Evolutionary conservation across 2,888 invertebrate species (phyloP).

Genomic region (Machimus rusticus): DNA sequence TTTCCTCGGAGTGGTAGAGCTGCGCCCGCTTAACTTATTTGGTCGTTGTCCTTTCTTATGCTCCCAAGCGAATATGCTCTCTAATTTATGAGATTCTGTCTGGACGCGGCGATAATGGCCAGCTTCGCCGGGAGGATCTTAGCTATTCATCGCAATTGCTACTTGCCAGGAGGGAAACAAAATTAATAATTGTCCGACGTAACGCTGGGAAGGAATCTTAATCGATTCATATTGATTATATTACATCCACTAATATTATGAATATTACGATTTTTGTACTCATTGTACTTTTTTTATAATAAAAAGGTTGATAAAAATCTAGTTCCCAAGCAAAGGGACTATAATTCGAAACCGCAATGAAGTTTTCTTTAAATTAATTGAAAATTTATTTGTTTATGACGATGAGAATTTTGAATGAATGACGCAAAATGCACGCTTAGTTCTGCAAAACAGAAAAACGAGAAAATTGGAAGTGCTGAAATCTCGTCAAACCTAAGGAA

Average conservation of each 20-base stretch:
- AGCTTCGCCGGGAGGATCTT: background rate
- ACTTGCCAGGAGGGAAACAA: background rate
- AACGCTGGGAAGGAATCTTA: background rate
- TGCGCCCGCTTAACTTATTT: background rate
- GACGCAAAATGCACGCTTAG: too few species aligned
- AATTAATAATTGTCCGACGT: background rate
- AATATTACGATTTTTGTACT: too few species aligned
- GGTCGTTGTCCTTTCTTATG: conserved; percentile 9
- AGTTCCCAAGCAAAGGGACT: too few species aligned
- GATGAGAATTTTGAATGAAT: too few species aligned
- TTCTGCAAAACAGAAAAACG: too few species aligned
- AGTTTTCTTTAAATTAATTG: too few species aligned
- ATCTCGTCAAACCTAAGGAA: background rate
- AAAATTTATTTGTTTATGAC: too few species aligned
- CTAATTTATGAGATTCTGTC: conserved; percentile 38
- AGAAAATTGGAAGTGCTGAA: background rate
- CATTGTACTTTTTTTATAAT: too few species aligned
- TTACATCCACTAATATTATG: too few species aligned
- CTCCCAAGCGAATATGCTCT: background rate
- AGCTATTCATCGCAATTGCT: background rate
- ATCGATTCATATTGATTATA: background rate
- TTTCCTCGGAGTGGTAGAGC: background rate
- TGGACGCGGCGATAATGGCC: background rate
- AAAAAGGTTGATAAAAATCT: too few species aligned
- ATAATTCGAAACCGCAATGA: too few species aligned